Evolutionary conservation across 2,888 invertebrate genomes (phyloP).

Genomic region (Oxyteleia sp.): DNA sequence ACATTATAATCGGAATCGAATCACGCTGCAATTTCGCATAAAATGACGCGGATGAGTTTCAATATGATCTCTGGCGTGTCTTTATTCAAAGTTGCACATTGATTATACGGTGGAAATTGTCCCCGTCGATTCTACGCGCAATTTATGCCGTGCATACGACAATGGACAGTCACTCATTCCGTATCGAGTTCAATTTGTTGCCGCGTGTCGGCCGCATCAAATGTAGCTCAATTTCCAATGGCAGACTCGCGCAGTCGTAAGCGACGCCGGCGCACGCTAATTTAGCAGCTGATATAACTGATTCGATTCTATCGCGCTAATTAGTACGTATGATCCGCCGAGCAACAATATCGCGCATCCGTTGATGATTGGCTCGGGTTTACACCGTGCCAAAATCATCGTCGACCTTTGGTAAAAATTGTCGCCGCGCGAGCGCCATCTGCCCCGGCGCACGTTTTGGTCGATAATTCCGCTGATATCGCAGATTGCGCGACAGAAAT

Average conservation of each 20-base stretch:
- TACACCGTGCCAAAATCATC: slow-evolving; percentile 7
- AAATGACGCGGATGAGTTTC: slow-evolving; percentile 49
- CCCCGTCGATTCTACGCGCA: slow-evolving; percentile 60
- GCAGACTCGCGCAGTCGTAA: slow-evolving; percentile 45
- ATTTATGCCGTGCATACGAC: slow-evolving; percentile 69
- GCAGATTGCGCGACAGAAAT: too few species aligned
- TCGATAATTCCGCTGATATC: too few species aligned
- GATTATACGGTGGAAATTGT: slow-evolving; percentile 71
- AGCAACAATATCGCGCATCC: slow-evolving; percentile 33
- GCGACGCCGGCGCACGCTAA: slow-evolving; percentile 44
- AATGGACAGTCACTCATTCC: slow-evolving; percentile 74
- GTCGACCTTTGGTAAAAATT: not conserved
- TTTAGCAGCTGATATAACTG: slow-evolving; percentile 68
- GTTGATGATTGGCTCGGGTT: slow-evolving; percentile 31
- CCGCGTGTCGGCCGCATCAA: slow-evolving; percentile 68
- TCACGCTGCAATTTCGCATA: slow-evolving; percentile 40
- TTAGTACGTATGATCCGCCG: slow-evolving; percentile 65
- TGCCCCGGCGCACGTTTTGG: not conserved
- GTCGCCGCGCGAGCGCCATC: not conserved
- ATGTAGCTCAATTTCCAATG: slow-evolving; percentile 67
- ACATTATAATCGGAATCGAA: slow-evolving; percentile 38
- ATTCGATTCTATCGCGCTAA: slow-evolving; percentile 71
- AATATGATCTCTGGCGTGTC: slow-evolving; percentile 58
- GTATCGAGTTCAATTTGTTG: slow-evolving; percentile 72
- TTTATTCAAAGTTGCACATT: slow-evolving; percentile 68